Conservation (phyloP, 2,797 vertebrate species). For the Lepilemur septentrionalis region DNA sequence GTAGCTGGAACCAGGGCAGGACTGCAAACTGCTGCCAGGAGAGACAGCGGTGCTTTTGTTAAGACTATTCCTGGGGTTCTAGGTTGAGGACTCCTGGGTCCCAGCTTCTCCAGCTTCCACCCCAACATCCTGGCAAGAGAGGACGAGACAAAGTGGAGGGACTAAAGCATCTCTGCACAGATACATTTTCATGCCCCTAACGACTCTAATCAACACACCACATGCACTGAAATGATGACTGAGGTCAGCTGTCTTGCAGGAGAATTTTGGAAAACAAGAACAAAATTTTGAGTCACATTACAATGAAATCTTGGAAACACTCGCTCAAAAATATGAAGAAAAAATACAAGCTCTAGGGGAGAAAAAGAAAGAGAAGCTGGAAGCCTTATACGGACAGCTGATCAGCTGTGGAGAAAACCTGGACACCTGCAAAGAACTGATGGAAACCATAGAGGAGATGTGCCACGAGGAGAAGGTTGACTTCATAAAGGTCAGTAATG, state of each 20-base stretch:
- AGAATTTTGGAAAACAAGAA: constrained; percentile 95
- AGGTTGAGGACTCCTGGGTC: background rate
- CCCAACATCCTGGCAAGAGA: background rate
- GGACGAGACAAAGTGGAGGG: background rate
- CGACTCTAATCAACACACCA: background rate
- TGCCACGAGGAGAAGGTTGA: constrained; percentile 88
- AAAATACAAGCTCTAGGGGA: constrained; percentile 88
- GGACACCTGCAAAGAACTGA: constrained; percentile 92
- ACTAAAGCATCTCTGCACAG: background rate
- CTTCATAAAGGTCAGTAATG: constrained; percentile 91
- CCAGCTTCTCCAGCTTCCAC: background rate
- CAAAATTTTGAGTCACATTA: constrained; percentile 96
- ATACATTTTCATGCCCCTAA: background rate
- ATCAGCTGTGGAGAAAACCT: constrained; percentile 91
- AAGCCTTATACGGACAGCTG: constrained; percentile 92
- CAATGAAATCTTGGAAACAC: constrained; percentile 91
- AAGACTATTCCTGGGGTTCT: background rate
- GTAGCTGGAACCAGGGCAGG: background rate
- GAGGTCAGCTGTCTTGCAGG: constrained; percentile 85
- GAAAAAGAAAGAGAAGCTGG: constrained; percentile 94
- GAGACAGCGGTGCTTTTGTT: background rate
- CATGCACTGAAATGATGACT: background rate
- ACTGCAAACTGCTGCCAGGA: background rate
- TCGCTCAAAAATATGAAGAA: constrained; percentile 92
- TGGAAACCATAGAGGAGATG: constrained; percentile 90